phyloP scores from a whole-genome alignment of 2,113 vertebrate species.

The Stegastes partitus region DNA sequence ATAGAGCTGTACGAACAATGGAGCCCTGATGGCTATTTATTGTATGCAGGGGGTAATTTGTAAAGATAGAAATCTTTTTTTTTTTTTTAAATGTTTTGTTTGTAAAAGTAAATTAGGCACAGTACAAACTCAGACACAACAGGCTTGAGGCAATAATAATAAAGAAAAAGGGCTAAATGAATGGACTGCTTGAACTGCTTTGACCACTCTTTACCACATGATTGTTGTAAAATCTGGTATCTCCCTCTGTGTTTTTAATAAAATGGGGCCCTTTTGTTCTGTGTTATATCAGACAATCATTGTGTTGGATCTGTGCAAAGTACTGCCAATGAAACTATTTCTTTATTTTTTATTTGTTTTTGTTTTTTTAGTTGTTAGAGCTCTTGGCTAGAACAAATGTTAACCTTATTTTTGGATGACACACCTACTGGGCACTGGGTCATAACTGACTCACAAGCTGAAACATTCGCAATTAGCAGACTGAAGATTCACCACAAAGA shows the following conservation, averaged over 20 bases:
- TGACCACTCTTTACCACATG: conserved; percentile 5
- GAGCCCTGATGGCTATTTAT: conserved; percentile 26
- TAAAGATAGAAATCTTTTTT: not conserved
- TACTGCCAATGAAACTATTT: not conserved
- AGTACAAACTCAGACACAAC: conserved; percentile 22
- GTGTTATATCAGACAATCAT: not conserved
- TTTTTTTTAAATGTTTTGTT: conserved; percentile 35
- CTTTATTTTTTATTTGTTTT: not conserved
- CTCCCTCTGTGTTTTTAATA: not conserved
- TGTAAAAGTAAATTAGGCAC: conserved; percentile 15
- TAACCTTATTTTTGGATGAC: not conserved
- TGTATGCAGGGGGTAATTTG: conserved; percentile 17
- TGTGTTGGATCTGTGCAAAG: conserved; percentile 5
- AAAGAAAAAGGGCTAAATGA: conserved; percentile 9
- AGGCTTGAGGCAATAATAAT: conserved; percentile 8
- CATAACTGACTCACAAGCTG: not conserved
- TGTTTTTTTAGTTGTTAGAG: not conserved
- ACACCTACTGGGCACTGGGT: not conserved
- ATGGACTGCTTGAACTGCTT: not conserved
- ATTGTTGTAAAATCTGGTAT: not conserved
- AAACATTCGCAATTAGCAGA: not conserved
- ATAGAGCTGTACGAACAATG: conserved; percentile 47
- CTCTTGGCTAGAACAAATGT: not conserved
- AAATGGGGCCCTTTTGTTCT: conserved; percentile 3
- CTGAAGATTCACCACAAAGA: not conserved